These are phyloP conservation scores for Coptodon bakossiorum DNA, from an alignment of 2,113 vertebrate species.

Conservation along the genomic window DNA sequence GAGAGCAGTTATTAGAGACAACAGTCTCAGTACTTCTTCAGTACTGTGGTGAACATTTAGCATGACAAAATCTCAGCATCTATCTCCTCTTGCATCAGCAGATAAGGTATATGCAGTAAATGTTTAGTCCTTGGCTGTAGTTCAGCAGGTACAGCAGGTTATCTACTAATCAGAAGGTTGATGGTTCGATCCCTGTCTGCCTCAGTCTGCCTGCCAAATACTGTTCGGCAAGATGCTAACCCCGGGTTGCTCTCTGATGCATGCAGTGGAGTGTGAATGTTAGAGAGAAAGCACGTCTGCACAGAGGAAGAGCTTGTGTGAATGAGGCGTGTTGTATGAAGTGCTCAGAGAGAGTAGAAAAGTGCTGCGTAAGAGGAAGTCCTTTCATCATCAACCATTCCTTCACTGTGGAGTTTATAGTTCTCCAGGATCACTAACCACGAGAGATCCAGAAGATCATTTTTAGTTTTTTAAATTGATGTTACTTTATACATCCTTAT, in stretches of 20 bases:
- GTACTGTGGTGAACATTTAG: fast-evolving
- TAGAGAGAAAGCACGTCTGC: not conserved
- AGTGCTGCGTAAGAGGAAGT: not conserved
- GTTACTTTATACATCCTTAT: not conserved
- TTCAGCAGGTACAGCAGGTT: not conserved
- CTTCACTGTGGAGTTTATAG: not conserved
- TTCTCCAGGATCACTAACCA: not conserved
- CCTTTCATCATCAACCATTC: not conserved
- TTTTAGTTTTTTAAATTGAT: not conserved
- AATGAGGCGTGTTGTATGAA: not conserved
- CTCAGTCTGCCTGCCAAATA: not conserved
- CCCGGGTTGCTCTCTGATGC: not conserved
- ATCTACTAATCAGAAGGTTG: fast-evolving
- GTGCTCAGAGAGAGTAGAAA: not conserved
- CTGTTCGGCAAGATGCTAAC: fast-evolving
- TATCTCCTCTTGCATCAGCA: not conserved
- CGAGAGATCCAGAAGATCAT: not conserved
- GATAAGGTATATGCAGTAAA: not conserved
- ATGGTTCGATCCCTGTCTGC: not conserved
- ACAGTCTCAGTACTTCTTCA: not conserved
- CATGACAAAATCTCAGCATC: not conserved
- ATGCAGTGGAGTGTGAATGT: not conserved
- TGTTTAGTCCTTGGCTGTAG: not conserved
- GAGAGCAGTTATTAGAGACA: not conserved
- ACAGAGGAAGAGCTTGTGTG: not conserved